Percentiles rank a stretch among this genome's conserved stretches.
These are phyloP conservation scores for Alces alces DNA, from an alignment of 2,113 vertebrate species.

Conservation along the genomic window DNA sequence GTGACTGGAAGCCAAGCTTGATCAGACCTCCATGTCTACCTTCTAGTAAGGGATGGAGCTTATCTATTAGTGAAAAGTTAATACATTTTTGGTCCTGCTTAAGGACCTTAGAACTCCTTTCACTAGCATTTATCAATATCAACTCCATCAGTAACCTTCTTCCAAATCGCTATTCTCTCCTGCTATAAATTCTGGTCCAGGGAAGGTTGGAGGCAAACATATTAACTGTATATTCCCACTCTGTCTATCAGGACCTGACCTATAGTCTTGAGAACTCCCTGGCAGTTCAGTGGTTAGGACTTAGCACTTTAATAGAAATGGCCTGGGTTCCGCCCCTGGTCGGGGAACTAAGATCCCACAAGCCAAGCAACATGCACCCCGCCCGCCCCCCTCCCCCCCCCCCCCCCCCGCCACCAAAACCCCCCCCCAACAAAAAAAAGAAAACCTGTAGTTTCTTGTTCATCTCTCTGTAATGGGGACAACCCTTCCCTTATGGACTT, in stretches of 20 bases:
- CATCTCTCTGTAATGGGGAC: background rate
- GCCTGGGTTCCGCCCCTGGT: background rate
- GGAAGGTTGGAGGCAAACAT: background rate
- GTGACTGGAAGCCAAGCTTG: background rate
- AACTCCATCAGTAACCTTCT: background rate
- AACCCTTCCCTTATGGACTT: background rate
- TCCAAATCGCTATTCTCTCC: background rate
- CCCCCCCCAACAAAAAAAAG: background rate
- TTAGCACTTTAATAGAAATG: background rate
- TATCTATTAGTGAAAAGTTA: background rate
- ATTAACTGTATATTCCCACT: background rate
- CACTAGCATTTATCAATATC: background rate
- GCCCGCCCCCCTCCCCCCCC: fast-evolving
- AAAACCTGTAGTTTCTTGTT: background rate
- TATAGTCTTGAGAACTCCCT: background rate
- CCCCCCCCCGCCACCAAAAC: fast-evolving
- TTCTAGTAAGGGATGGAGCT: background rate
- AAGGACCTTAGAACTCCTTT: background rate
- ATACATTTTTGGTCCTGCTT: background rate
- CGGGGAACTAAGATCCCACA: background rate
- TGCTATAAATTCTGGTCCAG: background rate
- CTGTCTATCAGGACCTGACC: background rate
- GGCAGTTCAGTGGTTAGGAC: background rate
- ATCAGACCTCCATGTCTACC: background rate
- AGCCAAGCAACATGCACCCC: background rate